Conservation (phyloP, 2,797 vertebrate species). For the Melanotaenia pygmaea region DNA sequence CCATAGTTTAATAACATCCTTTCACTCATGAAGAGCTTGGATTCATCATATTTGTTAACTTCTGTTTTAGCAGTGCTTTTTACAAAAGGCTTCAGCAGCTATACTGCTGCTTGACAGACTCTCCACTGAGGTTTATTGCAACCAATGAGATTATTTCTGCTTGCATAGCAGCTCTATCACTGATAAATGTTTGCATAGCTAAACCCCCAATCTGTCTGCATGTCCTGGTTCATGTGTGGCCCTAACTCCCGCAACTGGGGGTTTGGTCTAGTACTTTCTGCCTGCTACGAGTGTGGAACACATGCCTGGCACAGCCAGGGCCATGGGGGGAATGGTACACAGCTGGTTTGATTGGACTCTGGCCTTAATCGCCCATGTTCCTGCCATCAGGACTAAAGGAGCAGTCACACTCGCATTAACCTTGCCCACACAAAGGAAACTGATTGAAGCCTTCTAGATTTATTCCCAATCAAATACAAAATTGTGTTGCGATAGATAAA, state of each 20-base stretch:
- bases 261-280: constrained; percentile 54
- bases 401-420: constrained; percentile 72
- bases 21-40: constrained; percentile 15
- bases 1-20: constrained; percentile 18
- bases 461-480: constrained; percentile 64
- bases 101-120: constrained; percentile 39
- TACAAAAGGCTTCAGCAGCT: constrained; percentile 33
- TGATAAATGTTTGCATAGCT: constrained; percentile 69
- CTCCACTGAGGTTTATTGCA: constrained; percentile 63
- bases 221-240: constrained; percentile 74
- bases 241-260: constrained; percentile 60
- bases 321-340: constrained; percentile 65
- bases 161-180: constrained; percentile 66
- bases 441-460: constrained; percentile 75
- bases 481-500: constrained; percentile 64
- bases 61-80: constrained; percentile 37
- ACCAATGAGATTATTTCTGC: constrained; percentile 76
- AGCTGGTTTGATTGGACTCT: constrained; percentile 79
- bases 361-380: constrained; percentile 69
- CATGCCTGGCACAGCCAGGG: constrained; percentile 66
- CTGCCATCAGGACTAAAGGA: constrained; percentile 79
- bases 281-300: constrained; percentile 65
- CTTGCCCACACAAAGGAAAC: constrained; percentile 73
- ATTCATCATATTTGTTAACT: constrained; percentile 41
- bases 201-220: constrained; percentile 71